These are phyloP conservation scores for Penelope pileata DNA, from an alignment of 2,113 vertebrate genomes.

Conservation along the genomic window DNA sequence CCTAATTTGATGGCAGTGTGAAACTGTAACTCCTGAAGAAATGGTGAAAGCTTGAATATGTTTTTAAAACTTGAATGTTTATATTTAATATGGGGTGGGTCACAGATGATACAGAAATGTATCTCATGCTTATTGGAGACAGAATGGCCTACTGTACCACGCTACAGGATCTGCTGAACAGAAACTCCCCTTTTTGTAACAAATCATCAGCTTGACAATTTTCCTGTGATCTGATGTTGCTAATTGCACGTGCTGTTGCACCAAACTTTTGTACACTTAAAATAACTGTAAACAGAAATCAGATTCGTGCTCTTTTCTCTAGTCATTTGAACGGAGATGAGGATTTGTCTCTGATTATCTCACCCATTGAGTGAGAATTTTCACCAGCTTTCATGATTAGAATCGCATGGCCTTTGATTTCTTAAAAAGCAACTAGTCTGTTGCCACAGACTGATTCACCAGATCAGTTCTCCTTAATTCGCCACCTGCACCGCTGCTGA, in stretches of 20 bases:
- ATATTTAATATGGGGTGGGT: background rate
- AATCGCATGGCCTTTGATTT: background rate
- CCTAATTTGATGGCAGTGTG: conserved; percentile 36
- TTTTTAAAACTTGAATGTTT: background rate
- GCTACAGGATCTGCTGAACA: background rate
- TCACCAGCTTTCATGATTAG: background rate
- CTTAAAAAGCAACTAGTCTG: background rate
- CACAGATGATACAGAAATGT: background rate
- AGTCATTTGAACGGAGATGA: background rate
- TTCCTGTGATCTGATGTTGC: background rate
- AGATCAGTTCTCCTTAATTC: background rate
- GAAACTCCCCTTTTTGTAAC: background rate
- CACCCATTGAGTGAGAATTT: background rate
- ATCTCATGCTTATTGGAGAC: background rate
- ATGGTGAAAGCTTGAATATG: background rate
- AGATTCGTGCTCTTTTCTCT: background rate
- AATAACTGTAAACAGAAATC: background rate
- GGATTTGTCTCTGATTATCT: background rate
- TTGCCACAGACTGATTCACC: background rate
- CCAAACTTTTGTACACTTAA: background rate
- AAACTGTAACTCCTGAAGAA: conserved; percentile 31
- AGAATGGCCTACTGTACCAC: background rate
- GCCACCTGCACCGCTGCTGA: background rate
- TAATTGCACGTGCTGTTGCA: background rate
- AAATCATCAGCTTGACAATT: background rate